Base-by-base conservation (phyloP, 2,113 vertebrate genomes). In the Tamias sibiricus region DNA sequence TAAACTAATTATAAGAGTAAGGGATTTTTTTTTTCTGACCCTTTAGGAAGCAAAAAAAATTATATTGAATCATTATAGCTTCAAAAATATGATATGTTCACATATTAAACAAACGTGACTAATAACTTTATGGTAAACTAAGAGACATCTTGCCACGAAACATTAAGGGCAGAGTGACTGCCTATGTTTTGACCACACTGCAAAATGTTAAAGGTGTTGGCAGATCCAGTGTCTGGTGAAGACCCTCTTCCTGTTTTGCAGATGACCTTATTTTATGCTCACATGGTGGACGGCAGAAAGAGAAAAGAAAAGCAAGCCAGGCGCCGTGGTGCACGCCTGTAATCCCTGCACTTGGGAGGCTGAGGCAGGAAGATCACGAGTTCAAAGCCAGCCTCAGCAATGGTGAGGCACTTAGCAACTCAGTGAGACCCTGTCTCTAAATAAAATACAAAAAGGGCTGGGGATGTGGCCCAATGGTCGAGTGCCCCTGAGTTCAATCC, bases 11-110 rank as follows among this genome's bases (percentile, higher is more conserved):
- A 2, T 86, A n/a, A 76, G 80, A 44, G 32, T 80, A 68, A 95
- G 44, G 35, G 19, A 7, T 71, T 82, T 11, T 49, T 49, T 44
- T 76, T 62, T 79, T 54, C 22, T 81, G 24, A 76, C 72, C 84
- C 44, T 92, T 89, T 81, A 87, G 44, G 47, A 92, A 87, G 42
- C 37, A 96, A 22, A 80, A 80, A 80, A 79, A 54, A 72, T 77
- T 57, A 75, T 37, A 87, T 22, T 74, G 19, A 85, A 82, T 82
- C 4, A 22, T 26, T 90, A 85, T 4, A 74, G 28, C n/a, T 92
- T 96, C 6, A 64, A 87, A 79, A 87, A 79, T 77, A 85, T 8
- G 30, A 94, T 76, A 64, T 71, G 16, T 13, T 8, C 49, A 35
- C 12, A 68, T 83, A 20, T 59, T 37, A 85, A 82, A 54, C 24